Base-by-base conservation (phyloP, 1,140 invertebrate genomes). In the Lysiphlebus fabarum region DNA sequence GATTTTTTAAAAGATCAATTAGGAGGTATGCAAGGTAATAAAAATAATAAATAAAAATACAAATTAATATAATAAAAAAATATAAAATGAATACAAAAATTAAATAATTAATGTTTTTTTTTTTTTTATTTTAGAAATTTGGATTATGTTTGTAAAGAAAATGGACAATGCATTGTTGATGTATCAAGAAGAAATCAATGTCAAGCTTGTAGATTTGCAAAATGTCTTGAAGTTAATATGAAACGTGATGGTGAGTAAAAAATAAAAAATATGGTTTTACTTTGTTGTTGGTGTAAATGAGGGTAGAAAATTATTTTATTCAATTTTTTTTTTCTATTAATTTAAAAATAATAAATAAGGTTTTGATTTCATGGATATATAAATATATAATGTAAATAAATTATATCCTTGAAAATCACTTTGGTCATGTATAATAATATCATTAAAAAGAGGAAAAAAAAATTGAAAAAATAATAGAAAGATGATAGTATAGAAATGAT, bases 71-170 rank as follows among this genome's bases (percentile, higher is more conserved):
- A 10, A 49, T n/a, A 14, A 5, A 17, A 17, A 17, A 17, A 17
- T 17, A 17, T 1, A 1, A 17, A 17, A 17, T 26, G 4, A 26
- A 26, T 2, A n/a, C n/a, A n/a, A 14, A 11, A n/a, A 45, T 50
- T 7, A 26, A 42, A 14, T 8, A 44, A 26, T 26, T 10, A 43
- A 33, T 12, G 8, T 17, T 56, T 47, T 56, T 12, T 41, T n/a
- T 5, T n/a, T 12, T 62, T 62, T 60, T 42, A 66, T 70, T 76
- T 58, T 62, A 90, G 92, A 65, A 95, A 93, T 72, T 76, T 96
- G 67, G 92, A 94, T 70, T 96, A 96, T 76, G 86, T 93, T 5
- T 98, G 95, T 74, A 98, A 98, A 71, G 94, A 96, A 75, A 89
- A 86, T 59, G 90, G 90, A 0, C 82, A 84, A 7, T 97, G 95